Evolutionary conservation across 2,797 vertebrate genomes (phyloP).

Genomic region (Oryzias sinensis): DNA sequence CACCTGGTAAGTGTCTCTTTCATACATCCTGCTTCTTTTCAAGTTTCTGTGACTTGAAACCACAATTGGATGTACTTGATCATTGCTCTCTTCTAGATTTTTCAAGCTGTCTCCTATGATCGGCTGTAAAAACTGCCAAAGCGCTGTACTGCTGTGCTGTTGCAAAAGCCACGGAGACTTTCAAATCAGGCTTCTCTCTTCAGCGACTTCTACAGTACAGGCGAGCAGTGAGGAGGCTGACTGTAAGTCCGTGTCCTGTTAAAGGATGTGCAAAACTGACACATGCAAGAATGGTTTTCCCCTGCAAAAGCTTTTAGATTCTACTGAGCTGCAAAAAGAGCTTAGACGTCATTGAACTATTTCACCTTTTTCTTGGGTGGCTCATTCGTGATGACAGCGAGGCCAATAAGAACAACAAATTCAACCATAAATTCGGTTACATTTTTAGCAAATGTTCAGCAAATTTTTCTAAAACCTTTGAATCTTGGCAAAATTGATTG

Average conservation of each 20-base stretch:
- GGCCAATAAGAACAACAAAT: too few relatives aligned
- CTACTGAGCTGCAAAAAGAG: conserved; percentile 17
- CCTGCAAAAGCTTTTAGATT: conserved; percentile 38
- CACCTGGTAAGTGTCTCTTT: conserved; percentile 64
- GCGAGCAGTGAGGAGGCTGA: conserved; percentile 21
- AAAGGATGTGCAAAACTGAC: conserved; percentile 66
- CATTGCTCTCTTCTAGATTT: conserved; percentile 16
- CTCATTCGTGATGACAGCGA: too few relatives aligned
- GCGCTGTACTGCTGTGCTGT: conserved; percentile 13
- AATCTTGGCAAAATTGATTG: too few relatives aligned
- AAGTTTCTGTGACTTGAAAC: conserved; percentile 33
- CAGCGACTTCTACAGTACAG: conserved; percentile 18
- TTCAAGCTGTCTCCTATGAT: conserved; percentile 27
- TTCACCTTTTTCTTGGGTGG: conserved; percentile 14
- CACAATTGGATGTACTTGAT: conserved; percentile 24
- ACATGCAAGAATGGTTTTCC: conserved; percentile 60
- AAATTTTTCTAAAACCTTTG: too few relatives aligned
- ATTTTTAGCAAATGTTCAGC: too few relatives aligned
- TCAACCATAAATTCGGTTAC: too few relatives aligned
- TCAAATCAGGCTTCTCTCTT: conserved; percentile 25
- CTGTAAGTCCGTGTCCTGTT: conserved; percentile 45
- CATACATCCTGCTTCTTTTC: conserved; percentile 22
- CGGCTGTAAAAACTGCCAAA: conserved; percentile 14
- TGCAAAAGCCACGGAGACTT: conserved; percentile 28
- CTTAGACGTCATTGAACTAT: conserved; percentile 30